Conservation (phyloP, 2,797 vertebrate genomes). For the Mormyrus proboscirostris region DNA sequence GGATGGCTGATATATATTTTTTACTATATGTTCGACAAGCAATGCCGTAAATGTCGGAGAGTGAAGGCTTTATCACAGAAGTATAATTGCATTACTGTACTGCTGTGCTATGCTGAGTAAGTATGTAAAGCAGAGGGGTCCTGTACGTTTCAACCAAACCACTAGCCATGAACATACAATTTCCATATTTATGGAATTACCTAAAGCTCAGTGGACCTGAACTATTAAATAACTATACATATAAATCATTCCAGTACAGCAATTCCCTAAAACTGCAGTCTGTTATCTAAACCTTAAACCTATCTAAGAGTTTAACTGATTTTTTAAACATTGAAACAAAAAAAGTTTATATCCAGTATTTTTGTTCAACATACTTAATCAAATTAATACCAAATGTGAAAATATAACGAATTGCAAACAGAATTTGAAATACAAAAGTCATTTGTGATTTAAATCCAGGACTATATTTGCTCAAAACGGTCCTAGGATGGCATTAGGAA, state of each 20-base stretch:
- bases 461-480: background rate
- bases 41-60: background rate
- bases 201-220: background rate
- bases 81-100: constrained; percentile 4
- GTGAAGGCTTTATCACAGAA: background rate
- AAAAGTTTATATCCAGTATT: background rate
- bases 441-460: background rate
- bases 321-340: background rate
- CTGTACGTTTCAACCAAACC: background rate
- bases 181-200: constrained; percentile 4
- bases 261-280: background rate
- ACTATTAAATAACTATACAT: background rate
- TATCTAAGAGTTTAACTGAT: background rate
- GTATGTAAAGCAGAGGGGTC: background rate
- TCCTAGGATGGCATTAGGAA: background rate
- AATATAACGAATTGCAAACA: background rate
- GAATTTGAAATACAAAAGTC: background rate
- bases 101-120: background rate
- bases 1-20: background rate
- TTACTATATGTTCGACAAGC: background rate
- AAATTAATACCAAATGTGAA: background rate
- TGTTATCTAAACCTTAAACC: background rate
- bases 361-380: background rate
- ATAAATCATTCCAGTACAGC: constrained; percentile 4
- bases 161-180: constrained; percentile 3